phyloP scores from a whole-genome alignment of 2,113 vertebrate genomes.

The Callospermophilus lateralis region DNA sequence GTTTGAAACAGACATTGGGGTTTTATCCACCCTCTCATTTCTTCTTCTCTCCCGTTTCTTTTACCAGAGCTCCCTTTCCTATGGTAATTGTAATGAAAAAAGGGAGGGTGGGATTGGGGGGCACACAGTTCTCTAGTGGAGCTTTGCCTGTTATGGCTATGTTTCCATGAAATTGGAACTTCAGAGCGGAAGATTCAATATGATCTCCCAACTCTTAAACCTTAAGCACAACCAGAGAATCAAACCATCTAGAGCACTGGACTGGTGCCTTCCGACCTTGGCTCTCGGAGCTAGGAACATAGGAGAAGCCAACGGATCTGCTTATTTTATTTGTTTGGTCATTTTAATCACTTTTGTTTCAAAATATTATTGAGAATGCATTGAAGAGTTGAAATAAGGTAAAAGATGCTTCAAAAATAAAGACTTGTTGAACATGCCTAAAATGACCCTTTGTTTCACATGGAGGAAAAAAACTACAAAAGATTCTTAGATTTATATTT shows the following conservation, averaged over 20 bases:
- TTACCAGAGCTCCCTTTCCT: constrained; percentile 12
- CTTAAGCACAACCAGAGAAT: background rate
- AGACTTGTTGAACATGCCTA: background rate
- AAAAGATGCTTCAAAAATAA: constrained; percentile 58
- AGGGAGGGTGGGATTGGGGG: fast-evolving
- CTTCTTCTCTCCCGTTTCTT: background rate
- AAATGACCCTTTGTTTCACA: background rate
- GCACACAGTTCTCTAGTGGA: background rate
- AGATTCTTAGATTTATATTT: constrained; percentile 39
- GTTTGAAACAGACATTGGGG: background rate
- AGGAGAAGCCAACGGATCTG: background rate
- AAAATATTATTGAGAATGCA: constrained; percentile 66
- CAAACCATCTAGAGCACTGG: background rate
- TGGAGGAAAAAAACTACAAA: background rate
- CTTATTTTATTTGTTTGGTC: constrained; percentile 60
- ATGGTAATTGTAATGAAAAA: background rate
- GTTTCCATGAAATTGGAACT: background rate
- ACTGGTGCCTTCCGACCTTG: background rate
- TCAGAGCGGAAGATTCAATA: background rate
- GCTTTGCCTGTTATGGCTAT: background rate
- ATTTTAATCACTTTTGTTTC: constrained; percentile 65
- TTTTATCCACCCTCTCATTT: constrained; percentile 29
- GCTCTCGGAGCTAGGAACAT: constrained; percentile 50
- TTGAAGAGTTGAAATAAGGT: constrained; percentile 52
- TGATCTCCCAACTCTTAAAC: constrained; percentile 1